These are phyloP conservation scores for Poecilia picta DNA, from an alignment of 2,797 vertebrate species.

Conservation along the genomic window DNA sequence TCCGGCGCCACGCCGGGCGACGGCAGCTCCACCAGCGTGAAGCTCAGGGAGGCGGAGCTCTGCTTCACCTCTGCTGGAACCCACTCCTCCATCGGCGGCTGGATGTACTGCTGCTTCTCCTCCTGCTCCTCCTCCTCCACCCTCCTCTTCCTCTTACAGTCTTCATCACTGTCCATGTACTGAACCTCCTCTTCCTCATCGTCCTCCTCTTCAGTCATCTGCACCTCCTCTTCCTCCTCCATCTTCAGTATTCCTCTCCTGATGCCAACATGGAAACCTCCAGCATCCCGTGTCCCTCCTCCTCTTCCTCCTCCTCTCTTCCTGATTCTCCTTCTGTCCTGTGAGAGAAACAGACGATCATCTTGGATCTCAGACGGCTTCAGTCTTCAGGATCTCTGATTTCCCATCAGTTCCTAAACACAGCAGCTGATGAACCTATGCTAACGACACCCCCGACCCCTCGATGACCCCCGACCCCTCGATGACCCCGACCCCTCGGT, in stretches of 20 bases:
- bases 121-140: conserved; percentile 20
- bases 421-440: not conserved
- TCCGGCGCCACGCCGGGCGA: accelerated
- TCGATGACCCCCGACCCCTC: too few relatives aligned
- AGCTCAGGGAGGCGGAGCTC: conserved; percentile 13
- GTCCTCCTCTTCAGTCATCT: not conserved
- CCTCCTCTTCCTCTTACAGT: conserved; percentile 19
- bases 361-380: not conserved
- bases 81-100: conserved; percentile 85
- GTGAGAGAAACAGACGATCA: not conserved
- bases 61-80: conserved; percentile 60
- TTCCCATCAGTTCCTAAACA: not conserved
- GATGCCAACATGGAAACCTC: not conserved
- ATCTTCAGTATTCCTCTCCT: not conserved
- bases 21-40: conserved; percentile 34
- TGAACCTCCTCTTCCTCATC: conserved; percentile 29
- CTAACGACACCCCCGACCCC: too few relatives aligned
- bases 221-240: conserved; percentile 15
- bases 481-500: too few relatives aligned
- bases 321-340: conserved; percentile 5
- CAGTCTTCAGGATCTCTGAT: not conserved
- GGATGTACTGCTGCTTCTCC: not conserved
- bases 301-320: not conserved
- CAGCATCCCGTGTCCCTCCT: not conserved
- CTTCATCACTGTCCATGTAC: conserved; percentile 58